Evolutionary conservation across 2,113 vertebrate species (phyloP), one percentile per base, ranked within the genome.

Genomic region (Nematolebias whitei): DNA sequence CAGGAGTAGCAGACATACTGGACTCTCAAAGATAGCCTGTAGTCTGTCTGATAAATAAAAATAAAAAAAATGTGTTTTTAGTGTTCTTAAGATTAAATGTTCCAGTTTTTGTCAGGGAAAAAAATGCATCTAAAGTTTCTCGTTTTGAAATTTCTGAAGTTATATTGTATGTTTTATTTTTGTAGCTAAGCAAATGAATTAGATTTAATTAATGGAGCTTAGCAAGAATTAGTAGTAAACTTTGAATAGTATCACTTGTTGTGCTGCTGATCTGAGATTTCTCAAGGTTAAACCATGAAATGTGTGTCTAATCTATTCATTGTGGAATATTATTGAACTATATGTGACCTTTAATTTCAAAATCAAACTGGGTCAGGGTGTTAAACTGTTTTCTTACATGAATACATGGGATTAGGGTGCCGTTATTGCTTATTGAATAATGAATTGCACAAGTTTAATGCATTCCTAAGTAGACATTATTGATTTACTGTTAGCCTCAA

Each of bases 401-500:
- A 79, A 80, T 76, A 73, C 18, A 47, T 18, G 49, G 66, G 75
- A 75, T 89, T 63, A 84, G 43, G 23, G 13, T n/a, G 18, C 56
- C n/a, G 35, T 68, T 79, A 74, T 82, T 83, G 60, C 72, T 63
- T 79, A 77, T 70, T 77, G 79, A 88, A 71, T 83, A 86, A 83
- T 80, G 72, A 85, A 49, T 65, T 53, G 49, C 55, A 75, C 63
- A 53, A 44, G 12, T 68, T 54, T 63, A 71, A 82, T 70, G 67
- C 78, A 85, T 88, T 88, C 62, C 54, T 56, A 50, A 74, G 78
- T 68, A 85, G 79, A 76, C 71, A 76, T 75, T 79, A 89, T 89
- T 82, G 86, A 90, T 87, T 89, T 84, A 76, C 79, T 73, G 74
- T 84, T 77, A 64, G 65, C 68, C 58, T 79, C 50, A 76, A 76